Base-by-base conservation (phyloP, 2,113 vertebrate species). In the Acrocephalus kingi region DNA sequence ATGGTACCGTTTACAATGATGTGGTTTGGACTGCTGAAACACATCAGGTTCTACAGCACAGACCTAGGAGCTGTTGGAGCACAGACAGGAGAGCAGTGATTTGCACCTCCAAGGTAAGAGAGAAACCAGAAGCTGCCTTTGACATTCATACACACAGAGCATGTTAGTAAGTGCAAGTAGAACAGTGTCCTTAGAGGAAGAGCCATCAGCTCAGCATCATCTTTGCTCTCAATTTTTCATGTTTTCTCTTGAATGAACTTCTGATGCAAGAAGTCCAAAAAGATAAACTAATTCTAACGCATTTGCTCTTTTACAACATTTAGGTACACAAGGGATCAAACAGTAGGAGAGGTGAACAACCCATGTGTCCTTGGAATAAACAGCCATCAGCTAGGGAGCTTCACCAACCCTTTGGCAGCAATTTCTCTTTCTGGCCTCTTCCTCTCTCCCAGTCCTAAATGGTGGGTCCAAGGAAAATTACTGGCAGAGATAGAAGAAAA, bases 321-420 rank as follows among this genome's bases (percentile, higher is more conserved):
- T 15, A 28, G 18, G 24, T 84, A 84, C 5, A 19, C 0, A 0
- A 82, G 30, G 18, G 15, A 45, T 22, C 1, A 1, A 95, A 45
- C 8, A 33, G 31, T 24, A 67, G 46, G n/a, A 69, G 1, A 5
- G 22, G 18, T 35, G 51, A 94, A 66, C 22, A 66, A 46, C 3
- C 8, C 7, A 1, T 6, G 5, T 24, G 61, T 25, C 55, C 31
- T 66, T 8, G 15, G 21, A 83, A 45, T 22, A 87, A 84, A 72
- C 0, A 75, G 31, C 9, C 45, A 79, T 30, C 39, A 67, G 43
- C 31, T 23, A 72, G 9, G 10, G 27, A 84, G 31, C 41, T 69
- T 58, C 11, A 23, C 11, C 13, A 41, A 18, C 19, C 28, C 46
- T 86, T 84, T 45, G 74, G 31, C 59, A 77, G 17, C 64, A 43